Conservation (phyloP, 2,888 invertebrate genomes). For the Brenthis hecate region DNA sequence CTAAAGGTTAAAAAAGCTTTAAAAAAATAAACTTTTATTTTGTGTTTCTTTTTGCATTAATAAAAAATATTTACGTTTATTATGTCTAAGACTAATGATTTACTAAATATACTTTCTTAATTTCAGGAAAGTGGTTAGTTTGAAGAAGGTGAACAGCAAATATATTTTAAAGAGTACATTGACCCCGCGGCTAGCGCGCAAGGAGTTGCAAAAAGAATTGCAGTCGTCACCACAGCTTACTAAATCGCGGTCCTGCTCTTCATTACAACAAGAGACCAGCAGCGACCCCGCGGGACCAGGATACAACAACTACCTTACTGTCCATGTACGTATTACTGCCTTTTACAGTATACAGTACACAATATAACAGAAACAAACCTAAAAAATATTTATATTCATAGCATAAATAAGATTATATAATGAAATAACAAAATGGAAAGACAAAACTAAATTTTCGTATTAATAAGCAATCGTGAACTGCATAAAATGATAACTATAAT, state of each 20-base stretch:
- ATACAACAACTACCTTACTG: conserved; percentile 88
- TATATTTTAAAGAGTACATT: conserved; percentile 92
- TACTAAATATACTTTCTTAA: not conserved
- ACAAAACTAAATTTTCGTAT: too few relatives aligned
- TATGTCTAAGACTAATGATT: not conserved
- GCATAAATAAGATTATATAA: too few relatives aligned
- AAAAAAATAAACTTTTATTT: too few relatives aligned
- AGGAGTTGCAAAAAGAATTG: conserved; percentile 85
- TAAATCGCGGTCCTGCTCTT: conserved; percentile 88
- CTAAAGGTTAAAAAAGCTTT: too few relatives aligned
- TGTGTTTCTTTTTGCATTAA: too few relatives aligned
- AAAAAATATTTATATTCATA: too few relatives aligned
- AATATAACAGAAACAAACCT: not conserved
- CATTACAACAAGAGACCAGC: conserved; percentile 82
- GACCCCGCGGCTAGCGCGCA: conserved; percentile 89
- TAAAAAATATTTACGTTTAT: too few relatives aligned
- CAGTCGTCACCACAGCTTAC: conserved; percentile 82
- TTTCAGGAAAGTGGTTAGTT: conserved; percentile 85
- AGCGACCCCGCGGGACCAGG: conserved; percentile 80
- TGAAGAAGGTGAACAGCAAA: conserved; percentile 90
- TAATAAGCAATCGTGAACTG: too few relatives aligned
- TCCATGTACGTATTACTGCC: conserved; percentile 82
- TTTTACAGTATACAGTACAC: not conserved
- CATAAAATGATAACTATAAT: too few relatives aligned
- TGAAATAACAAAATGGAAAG: too few relatives aligned